Conservation (phyloP, 1,140 invertebrate species). For the Drosophila littoralis region DNA sequence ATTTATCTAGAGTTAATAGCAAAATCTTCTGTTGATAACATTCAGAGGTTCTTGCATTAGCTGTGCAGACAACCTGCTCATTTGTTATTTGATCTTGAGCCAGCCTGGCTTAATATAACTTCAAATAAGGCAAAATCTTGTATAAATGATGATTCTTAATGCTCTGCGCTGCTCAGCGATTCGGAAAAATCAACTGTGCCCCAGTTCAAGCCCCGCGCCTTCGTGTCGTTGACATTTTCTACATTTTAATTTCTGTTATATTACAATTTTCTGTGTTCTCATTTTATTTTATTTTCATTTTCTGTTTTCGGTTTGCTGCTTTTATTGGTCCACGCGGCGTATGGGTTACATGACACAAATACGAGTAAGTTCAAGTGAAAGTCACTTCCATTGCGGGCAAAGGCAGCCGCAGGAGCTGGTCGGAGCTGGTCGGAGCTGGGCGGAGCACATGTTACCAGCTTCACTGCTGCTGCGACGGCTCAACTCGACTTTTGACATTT, state of each 20-base stretch:
- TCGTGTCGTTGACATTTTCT: neutral
- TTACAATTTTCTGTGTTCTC: constrained; percentile 5
- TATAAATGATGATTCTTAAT: no score
- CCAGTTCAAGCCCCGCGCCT: neutral
- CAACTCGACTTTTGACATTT: constrained; percentile 51
- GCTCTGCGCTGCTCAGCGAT: neutral
- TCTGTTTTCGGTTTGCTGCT: constrained; percentile 1
- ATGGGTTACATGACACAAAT: constrained; percentile 39
- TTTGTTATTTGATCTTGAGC: no score
- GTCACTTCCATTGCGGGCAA: constrained; percentile 67
- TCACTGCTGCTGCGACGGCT: constrained; percentile 5
- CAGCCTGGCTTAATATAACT: no score
- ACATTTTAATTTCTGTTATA: constrained; percentile 23
- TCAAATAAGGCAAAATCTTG: no score
- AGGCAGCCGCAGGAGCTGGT: constrained; percentile 13
- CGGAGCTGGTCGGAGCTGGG: neutral
- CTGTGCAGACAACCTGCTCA: no score
- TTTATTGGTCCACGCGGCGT: constrained; percentile 44
- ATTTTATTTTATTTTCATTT: neutral
- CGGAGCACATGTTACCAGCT: constrained; percentile 52
- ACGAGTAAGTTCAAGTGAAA: constrained; percentile 59
- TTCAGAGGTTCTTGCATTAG: no score
- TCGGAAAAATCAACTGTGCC: neutral
- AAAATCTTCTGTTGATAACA: no score
- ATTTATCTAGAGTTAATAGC: no score